These are phyloP conservation scores for Phrixothrix hirtus DNA, from an alignment of 2,888 invertebrate genomes.

Conservation along the genomic window DNA sequence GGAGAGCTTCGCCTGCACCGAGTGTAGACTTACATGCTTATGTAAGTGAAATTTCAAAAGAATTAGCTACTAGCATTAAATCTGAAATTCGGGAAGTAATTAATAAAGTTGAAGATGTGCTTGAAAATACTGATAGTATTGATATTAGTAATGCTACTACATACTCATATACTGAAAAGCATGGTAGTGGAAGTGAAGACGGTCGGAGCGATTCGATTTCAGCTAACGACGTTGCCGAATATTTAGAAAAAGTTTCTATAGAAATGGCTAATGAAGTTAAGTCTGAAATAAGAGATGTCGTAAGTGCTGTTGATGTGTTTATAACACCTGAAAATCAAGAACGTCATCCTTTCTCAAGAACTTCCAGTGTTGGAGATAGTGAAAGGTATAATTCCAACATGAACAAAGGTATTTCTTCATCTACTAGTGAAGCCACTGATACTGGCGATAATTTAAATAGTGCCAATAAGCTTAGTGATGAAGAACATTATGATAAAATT, in stretches of 20 bases:
- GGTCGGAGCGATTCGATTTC: slow-evolving; percentile 71
- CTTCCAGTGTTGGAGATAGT: slow-evolving; percentile 48
- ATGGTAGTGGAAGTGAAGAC: slow-evolving; percentile 63
- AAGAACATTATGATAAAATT: slow-evolving; percentile 56
- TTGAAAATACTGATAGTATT: slow-evolving; percentile 68
- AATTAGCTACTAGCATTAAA: slow-evolving; percentile 79
- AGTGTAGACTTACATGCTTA: slow-evolving; percentile 72
- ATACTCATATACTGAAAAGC: slow-evolving; percentile 48
- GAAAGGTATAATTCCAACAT: slow-evolving; percentile 37
- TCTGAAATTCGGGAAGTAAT: slow-evolving; percentile 81
- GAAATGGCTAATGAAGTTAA: slow-evolving; percentile 81
- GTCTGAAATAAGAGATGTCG: slow-evolving; percentile 74
- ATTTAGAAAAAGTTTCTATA: slow-evolving; percentile 75
- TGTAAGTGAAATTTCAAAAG: slow-evolving; percentile 76
- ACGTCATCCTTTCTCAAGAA: slow-evolving; percentile 46
- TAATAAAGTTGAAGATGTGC: slow-evolving; percentile 76
- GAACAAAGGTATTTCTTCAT: slow-evolving; percentile 45
- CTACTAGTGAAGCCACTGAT: slow-evolving; percentile 46
- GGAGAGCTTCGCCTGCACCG: slow-evolving; percentile 60
- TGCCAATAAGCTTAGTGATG: slow-evolving; percentile 64
- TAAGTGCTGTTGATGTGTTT: slow-evolving; percentile 70
- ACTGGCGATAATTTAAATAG: slow-evolving; percentile 57
- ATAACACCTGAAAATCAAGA: slow-evolving; percentile 52
- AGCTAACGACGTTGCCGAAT: slow-evolving; percentile 75
- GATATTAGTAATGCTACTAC: slow-evolving; percentile 53